Conservation (phyloP, 2,113 vertebrate species). For the Ictidomys tridecemlineatus region DNA sequence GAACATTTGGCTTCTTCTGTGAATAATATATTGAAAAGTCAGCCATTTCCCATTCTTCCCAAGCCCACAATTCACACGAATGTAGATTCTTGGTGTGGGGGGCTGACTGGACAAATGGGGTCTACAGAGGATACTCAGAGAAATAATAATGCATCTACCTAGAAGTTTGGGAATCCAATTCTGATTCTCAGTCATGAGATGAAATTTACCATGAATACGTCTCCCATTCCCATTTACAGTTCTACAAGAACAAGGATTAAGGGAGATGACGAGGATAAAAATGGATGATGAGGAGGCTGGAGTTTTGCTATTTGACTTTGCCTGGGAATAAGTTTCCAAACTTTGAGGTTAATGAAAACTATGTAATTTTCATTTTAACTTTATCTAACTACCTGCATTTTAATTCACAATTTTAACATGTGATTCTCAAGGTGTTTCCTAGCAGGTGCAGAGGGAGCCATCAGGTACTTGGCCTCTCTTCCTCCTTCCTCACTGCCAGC, state of each 20-base stretch:
- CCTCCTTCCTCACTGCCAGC: too few relatives aligned
- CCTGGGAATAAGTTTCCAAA: neutral
- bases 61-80: too few relatives aligned
- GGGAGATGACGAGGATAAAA: neutral
- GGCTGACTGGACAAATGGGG: neutral
- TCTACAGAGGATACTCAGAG: rapidly evolving
- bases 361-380: neutral
- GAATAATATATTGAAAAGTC: neutral
- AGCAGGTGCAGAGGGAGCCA: neutral
- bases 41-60: neutral
- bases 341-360: neutral
- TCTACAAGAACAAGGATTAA: too few relatives aligned
- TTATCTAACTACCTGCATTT: neutral
- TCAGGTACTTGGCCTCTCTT: too few relatives aligned
- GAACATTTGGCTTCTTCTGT: neutral
- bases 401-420: neutral
- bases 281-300: neutral
- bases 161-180: too few relatives aligned
- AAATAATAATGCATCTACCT: too few relatives aligned
- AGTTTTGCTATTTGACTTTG: neutral
- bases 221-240: neutral
- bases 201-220: neutral
- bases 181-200: neutral
- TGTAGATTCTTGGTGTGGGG: neutral
- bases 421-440: neutral